phyloP scores from a whole-genome alignment of 53 echinoderm and acorn worm species.

The Crossaster papposus region DNA sequence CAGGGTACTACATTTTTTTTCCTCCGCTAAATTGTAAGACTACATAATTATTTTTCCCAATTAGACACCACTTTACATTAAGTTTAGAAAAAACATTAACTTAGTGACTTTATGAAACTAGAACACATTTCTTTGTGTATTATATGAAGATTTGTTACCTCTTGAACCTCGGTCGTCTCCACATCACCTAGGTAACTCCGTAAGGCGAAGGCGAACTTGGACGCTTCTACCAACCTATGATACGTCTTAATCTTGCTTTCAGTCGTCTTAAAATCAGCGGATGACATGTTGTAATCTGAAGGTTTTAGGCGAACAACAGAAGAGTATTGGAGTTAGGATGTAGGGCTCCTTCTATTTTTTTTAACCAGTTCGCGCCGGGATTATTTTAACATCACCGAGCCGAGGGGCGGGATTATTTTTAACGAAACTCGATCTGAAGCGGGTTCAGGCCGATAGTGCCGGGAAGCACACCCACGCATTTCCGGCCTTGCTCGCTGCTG shows the following conservation, averaged over 20 bases:
- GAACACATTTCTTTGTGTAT: not conserved
- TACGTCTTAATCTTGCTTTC: constrained; percentile 28
- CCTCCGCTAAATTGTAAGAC: too few species aligned
- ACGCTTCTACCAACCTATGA: constrained; percentile 76
- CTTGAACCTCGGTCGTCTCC: constrained; percentile 33
- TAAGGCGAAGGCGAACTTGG: constrained; percentile 72
- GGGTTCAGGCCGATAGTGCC: too few species aligned
- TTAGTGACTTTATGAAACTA: not conserved
- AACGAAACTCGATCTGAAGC: too few species aligned
- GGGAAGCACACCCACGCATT: too few species aligned
- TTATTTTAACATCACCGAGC: too few species aligned
- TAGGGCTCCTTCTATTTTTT: too few species aligned
- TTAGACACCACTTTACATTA: too few species aligned
- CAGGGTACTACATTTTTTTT: too few species aligned
- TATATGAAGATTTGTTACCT: constrained; percentile 45
- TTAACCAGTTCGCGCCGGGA: too few species aligned
- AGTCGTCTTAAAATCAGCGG: constrained; percentile 46
- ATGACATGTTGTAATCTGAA: constrained; percentile 61
- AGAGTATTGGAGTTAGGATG: not conserved
- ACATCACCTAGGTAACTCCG: constrained; percentile 68
- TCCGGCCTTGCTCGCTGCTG: too few species aligned
- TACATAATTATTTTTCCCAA: too few species aligned
- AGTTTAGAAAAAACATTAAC: not conserved
- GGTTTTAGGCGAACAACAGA: not conserved
- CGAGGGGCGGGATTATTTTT: too few species aligned